Base-by-base conservation (phyloP, 2,797 vertebrate species). In the Argya squamiceps region DNA sequence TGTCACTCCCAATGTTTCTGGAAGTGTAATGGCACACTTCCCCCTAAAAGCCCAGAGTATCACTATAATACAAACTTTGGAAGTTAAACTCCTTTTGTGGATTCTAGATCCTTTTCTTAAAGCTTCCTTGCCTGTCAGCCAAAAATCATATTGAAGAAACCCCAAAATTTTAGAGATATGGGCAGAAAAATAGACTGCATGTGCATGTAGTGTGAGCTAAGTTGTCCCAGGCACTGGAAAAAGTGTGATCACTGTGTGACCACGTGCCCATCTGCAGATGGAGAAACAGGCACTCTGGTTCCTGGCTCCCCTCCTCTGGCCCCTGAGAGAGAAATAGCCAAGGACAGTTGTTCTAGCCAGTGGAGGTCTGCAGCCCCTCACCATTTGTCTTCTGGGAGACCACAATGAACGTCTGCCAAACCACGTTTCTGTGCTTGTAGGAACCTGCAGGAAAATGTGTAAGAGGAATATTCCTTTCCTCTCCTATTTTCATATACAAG, bases 351-450 rank as follows among this genome's bases (percentile, higher is more conserved):
- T 11, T 64, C 13, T 68, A 8, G 7, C 37, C 19, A 8, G 20
- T 19, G 60, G n/a, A 76, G 5, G 17, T 56, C 68, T 9, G 5
- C 30, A 91, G 59, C 13, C 55, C 34, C 49, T 46, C 19, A 46
- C 17, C 37, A 6, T 14, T 63, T 12, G 2, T 53, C 18, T 44
- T 78, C 62, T 27, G 16, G n/a, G 41, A 59, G 7, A 41, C 32
- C 49, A 56, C 1, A 1, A 32, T 49, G 49, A 67, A 67, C 1
- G 1, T 50, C 52, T 83, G 52, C 36, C 62, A 73, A 90, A 58
- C 1, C 20, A 23, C 0, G 0, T 23, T 86, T 50, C 62, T 68
- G 34, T 82, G n/a, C 15, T 84, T 2, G 0, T 18, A 59, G 62
- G 44, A 89, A 76, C 16, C 32, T 44, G 14, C 23, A 17, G 21